Evolutionary conservation across 2,797 vertebrate species (phyloP), one percentile per base, ranked within the genome.

Genomic region (Oreochromis mossambicus): DNA sequence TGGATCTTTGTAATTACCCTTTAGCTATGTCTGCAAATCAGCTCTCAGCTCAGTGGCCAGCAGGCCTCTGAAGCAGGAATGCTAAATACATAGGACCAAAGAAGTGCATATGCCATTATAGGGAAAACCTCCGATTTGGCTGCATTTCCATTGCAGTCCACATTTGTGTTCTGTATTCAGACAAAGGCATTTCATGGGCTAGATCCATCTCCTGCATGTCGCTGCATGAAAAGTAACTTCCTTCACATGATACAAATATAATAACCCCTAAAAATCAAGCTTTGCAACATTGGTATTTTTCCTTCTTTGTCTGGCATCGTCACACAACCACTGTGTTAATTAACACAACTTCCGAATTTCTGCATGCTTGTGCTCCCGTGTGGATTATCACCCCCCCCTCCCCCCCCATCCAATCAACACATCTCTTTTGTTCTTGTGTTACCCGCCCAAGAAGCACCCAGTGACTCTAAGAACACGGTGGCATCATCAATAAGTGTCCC

Each of bases 31-130:
- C 92, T 91, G 93, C 89, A 90, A 92, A 92, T 93, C 92, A 87
- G 76, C 86, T 90, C 87, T 29, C 78, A 79, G 77, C 84, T 29
- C 90, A 87, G 92, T 34, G 86, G 90, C 89, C 83, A 38, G 86
- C 73, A 46, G 81, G 79, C 80, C 86, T 92, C 88, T 68, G 87
- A 83, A 90, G 88, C 87, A 92, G 88, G 94, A 96, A 96, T 94
- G 93, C 89, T 95, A 96, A 96, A 93, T 94, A 96, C 94, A 96
- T 92, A 91, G 94, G 83, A 90, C 86, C 87, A 90, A 89, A 94
- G 38, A 89, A 81, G 84, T 83, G 76, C 84, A 86, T 82, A 83
- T 91, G 85, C 89, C 89, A 92, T 94, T 93, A 92, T 7, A 36
- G 79, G 75, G 68, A 51, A 26, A 86, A 92, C 93, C 94, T 83